Evolutionary conservation across 2,113 vertebrate species (phyloP), one percentile per base, ranked within the genome.

Genomic region (Girardinichthys multiradiatus): DNA sequence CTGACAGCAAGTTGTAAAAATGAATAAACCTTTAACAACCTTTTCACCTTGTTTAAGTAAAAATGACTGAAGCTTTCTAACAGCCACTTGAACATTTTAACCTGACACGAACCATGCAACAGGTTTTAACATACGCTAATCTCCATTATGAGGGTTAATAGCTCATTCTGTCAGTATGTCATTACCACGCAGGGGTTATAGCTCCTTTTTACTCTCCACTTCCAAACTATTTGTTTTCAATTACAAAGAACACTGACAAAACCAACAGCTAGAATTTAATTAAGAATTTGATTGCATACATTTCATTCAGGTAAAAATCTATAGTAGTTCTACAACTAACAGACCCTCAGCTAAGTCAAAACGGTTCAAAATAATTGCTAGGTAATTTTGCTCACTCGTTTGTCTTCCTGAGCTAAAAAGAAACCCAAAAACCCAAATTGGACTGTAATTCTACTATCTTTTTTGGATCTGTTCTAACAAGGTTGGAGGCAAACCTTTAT

Each of bases 41-140:
- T 86, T 87, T 88, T 87, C 82, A 80, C 87, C 78, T 74, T 78
- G 76, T 82, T 80, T 57, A 80, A 88, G 76, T 70, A 42, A 37
- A 79, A 61, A 80, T 91, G 92, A 94, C 79, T 75, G 87, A 92
- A 88, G 83, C 63, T 65, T 77, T 59, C 62, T 91, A 89, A 93
- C 67, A 71, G 85, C 87, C 90, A 88, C 92, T 94, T 91, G 68
- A 93, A 84, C 86, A 74, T 70, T 89, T 92, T 82, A 90, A 83
- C 71, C 48, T 72, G 87, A 94, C 88, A 87, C 31, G 82, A 91
- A 89, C 79, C 87, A 90, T 74, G 33, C 68, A 74, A 70, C n/a
- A 28, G 42, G 8, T 54, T n/a, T 79, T 28, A 51, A 74, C 70
- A 76, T 45, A 70, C 31, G 19, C 51, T 31, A 14, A 14, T 11